Conservation (phyloP, 2,888 invertebrate genomes). For the Caenorhabditis angaria region DNA sequence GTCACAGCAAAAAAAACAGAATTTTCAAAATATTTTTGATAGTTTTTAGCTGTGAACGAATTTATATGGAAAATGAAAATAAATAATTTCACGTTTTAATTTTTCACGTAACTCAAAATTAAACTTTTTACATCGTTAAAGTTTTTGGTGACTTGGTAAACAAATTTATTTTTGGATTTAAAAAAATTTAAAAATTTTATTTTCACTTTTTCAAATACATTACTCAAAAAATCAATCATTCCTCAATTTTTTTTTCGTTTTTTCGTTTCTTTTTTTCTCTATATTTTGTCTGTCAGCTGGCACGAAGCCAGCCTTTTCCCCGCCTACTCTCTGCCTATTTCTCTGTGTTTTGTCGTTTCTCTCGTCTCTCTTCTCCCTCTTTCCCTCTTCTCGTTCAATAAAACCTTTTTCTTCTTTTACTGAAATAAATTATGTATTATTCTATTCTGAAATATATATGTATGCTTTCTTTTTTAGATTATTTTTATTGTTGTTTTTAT, state of each 20-base stretch:
- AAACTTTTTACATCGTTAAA: too few relatives aligned
- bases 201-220: not conserved
- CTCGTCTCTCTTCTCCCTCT: not conserved
- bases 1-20: too few relatives aligned
- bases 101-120: too few relatives aligned
- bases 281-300: conserved; percentile 35
- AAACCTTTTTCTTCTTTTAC: not conserved
- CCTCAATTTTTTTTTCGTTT: not conserved
- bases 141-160: too few relatives aligned
- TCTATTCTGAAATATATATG: too few relatives aligned
- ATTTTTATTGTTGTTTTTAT: too few relatives aligned
- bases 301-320: conserved; percentile 24
- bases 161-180: not conserved
- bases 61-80: too few relatives aligned
- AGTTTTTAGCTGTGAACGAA: too few relatives aligned
- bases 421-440: not conserved
- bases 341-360: conserved; percentile 5
- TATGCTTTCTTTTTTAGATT: too few relatives aligned
- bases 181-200: conserved; percentile 6
- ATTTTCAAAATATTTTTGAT: too few relatives aligned
- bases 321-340: conserved; percentile 25
- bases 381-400: conserved; percentile 6
- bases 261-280: conserved; percentile 9
- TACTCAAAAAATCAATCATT: not conserved
- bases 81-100: too few relatives aligned